These are phyloP conservation scores for Sebastes itinus DNA, from an alignment of 2,797 vertebrate genomes.

Conservation along the genomic window DNA sequence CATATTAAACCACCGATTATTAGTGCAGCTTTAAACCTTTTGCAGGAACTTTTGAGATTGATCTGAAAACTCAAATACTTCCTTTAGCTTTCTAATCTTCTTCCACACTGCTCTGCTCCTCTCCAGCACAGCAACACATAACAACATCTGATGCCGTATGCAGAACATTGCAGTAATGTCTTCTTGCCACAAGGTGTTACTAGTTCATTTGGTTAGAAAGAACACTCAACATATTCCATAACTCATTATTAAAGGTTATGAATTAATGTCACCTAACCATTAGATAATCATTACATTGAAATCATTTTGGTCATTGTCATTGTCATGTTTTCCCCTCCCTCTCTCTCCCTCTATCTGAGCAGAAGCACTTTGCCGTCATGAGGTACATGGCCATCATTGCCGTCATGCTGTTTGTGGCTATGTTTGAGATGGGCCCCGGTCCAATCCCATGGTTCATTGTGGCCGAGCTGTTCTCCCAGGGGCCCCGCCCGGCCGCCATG, in stretches of 20 bases:
- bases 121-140: background rate
- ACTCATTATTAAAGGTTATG: background rate
- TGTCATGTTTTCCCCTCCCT: background rate
- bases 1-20: background rate
- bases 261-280: background rate
- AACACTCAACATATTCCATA: background rate
- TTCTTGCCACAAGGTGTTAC: background rate
- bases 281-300: background rate
- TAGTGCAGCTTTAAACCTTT: background rate
- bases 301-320: background rate
- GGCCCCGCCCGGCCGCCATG: slow-evolving; percentile 93
- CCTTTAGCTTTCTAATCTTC: background rate
- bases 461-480: slow-evolving; percentile 95
- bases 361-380: slow-evolving; percentile 72
- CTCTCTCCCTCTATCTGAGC: slow-evolving; percentile 1
- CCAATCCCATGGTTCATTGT: slow-evolving; percentile 99
- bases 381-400: slow-evolving; percentile 88
- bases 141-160: background rate
- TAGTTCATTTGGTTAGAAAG: background rate
- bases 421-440: slow-evolving; percentile 96
- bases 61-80: background rate
- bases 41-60: background rate
- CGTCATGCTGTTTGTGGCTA: slow-evolving; percentile 91
- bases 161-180: background rate
- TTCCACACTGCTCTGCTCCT: background rate